Percentiles rank a stretch among this genome's conserved stretches.
Evolutionary conservation across 2,113 vertebrate species (phyloP).

Genomic region (Lynx canadensis): DNA sequence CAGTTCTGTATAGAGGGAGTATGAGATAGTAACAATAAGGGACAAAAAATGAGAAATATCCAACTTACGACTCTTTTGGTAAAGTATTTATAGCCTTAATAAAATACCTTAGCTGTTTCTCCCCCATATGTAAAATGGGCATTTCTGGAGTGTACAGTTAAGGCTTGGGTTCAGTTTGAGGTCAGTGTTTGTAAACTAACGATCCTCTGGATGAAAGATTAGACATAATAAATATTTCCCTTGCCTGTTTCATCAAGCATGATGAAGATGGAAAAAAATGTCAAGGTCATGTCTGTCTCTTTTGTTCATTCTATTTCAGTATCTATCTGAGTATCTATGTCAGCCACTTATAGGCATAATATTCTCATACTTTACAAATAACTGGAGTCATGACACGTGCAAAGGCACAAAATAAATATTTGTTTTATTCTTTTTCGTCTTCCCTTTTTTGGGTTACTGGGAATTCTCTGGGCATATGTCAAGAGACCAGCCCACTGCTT

Average conservation of each 20-base stretch:
- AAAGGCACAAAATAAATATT: slow-evolving; percentile 33
- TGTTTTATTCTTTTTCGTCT: not conserved
- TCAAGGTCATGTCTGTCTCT: slow-evolving; percentile 39
- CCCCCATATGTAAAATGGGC: not conserved
- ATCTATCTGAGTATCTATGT: not conserved
- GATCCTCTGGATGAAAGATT: slow-evolving; percentile 36
- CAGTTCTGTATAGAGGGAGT: not conserved
- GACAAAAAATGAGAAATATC: not conserved
- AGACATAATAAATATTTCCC: slow-evolving; percentile 22
- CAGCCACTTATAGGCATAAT: not conserved
- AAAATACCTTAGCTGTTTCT: not conserved
- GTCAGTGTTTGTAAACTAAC: slow-evolving; percentile 22
- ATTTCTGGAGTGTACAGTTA: not conserved
- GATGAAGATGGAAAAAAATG: not conserved
- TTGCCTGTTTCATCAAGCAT: not conserved
- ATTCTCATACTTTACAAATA: not conserved
- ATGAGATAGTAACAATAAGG: not conserved
- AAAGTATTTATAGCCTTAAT: not conserved
- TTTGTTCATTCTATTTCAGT: not conserved
- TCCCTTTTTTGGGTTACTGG: not conserved
- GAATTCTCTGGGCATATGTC: slow-evolving; percentile 13
- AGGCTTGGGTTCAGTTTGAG: not conserved
- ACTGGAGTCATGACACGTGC: not conserved
- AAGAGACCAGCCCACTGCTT: not conserved
- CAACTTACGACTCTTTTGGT: not conserved